Conservation (phyloP, 1,140 invertebrate genomes). For the Drosophila subobscura region DNA sequence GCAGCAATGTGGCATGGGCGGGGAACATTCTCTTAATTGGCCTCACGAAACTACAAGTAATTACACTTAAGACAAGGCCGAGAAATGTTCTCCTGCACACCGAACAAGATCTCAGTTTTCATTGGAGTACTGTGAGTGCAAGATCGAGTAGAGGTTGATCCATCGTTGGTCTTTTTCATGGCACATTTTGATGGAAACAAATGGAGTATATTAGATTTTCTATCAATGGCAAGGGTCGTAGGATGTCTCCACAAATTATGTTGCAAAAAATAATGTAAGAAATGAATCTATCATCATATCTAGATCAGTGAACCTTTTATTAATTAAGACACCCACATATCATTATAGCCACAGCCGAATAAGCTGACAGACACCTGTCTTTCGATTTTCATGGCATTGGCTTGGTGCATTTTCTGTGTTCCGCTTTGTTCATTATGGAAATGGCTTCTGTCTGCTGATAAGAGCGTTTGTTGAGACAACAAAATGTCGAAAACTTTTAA, state of each 20-base stretch:
- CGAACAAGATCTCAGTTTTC: not conserved
- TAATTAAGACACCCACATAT: constrained; percentile 47
- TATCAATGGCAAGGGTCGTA: too few relatives aligned
- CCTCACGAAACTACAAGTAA: constrained; percentile 70
- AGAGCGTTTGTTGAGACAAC: constrained; percentile 61
- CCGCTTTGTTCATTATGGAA: constrained; percentile 49
- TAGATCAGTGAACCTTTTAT: constrained; percentile 15
- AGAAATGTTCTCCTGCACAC: not conserved
- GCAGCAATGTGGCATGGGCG: constrained; percentile 56
- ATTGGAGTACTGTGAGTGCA: too few relatives aligned
- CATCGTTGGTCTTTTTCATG: not conserved
- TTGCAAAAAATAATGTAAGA: not conserved
- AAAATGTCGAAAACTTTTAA: constrained; percentile 72
- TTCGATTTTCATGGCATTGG: constrained; percentile 9
- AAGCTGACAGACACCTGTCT: constrained; percentile 57
- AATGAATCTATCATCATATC: too few relatives aligned
- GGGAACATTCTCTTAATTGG: constrained; percentile 53
- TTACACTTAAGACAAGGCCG: constrained; percentile 45
- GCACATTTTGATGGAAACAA: too few relatives aligned
- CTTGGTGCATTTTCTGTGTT: constrained; percentile 25
- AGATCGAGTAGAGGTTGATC: constrained; percentile 7
- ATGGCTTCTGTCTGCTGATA: constrained; percentile 77
- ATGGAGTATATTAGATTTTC: too few relatives aligned
- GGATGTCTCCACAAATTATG: not conserved
- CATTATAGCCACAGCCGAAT: constrained; percentile 22